A percentile compares a stretch with the other conserved stretches of the same genome.
Conservation (phyloP, 2,797 vertebrate species). For the Botia almorhae region DNA sequence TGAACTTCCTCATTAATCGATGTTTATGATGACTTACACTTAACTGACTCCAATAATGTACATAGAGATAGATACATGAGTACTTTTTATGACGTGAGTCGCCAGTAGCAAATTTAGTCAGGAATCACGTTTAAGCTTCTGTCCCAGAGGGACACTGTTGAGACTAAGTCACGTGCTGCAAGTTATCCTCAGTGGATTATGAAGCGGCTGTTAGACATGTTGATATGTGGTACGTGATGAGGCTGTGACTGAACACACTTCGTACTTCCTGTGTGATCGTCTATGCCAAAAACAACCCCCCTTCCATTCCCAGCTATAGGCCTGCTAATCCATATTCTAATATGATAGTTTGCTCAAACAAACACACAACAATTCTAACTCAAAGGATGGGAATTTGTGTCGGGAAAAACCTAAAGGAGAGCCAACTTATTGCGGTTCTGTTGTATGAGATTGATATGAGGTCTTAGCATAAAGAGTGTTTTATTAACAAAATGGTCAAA, state of each 20-base stretch:
- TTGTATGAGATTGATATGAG: not conserved
- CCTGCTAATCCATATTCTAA: slow-evolving; percentile 31
- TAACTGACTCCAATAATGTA: not conserved
- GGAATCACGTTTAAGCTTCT: not conserved
- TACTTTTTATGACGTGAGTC: not conserved
- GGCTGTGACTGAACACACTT: slow-evolving; percentile 54
- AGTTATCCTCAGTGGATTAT: slow-evolving; percentile 52
- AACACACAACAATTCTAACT: slow-evolving; percentile 31
- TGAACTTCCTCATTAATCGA: not conserved
- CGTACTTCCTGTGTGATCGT: slow-evolving; percentile 61
- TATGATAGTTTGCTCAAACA: slow-evolving; percentile 36
- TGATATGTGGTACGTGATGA: slow-evolving; percentile 61
- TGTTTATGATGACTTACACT: not conserved
- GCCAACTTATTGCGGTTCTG: not conserved
- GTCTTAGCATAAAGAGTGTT: not conserved
- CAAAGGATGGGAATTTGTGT: slow-evolving; percentile 19
- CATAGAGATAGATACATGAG: not conserved
- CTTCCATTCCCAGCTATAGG: slow-evolving; percentile 43
- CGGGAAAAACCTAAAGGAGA: slow-evolving; percentile 8
- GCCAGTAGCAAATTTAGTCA: not conserved
- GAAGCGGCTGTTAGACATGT: slow-evolving; percentile 51
- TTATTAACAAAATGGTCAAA: slow-evolving; percentile 3
- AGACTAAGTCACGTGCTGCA: slow-evolving; percentile 34
- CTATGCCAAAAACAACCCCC: slow-evolving; percentile 56
- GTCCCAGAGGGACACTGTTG: not conserved